Evolutionary conservation across 2,888 invertebrate genomes (phyloP), one percentile per base, ranked within the genome.

Genomic region (Drosophila bunnanda): DNA sequence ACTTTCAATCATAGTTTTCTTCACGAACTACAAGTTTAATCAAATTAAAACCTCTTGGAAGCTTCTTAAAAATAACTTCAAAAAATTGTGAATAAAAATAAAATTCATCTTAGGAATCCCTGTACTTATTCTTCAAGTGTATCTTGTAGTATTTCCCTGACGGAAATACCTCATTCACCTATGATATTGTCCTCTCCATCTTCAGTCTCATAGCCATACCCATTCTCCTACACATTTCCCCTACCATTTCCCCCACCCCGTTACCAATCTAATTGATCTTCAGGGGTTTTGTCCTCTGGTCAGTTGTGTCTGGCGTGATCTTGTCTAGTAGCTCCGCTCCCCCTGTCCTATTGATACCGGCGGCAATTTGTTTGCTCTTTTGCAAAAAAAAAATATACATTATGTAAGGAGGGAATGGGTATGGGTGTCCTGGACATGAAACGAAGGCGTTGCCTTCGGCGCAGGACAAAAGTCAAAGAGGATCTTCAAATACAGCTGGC

Each of bases 111-210:
- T 5, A 25, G 6, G 20, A 28, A 36, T 2, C 13, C 4, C 17
- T 0, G 7, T 12, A 17, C 12, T 3, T 17, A 20, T 69, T 76
- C 76, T 69, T 54, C 58, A 70, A 73, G 80, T 46, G 30, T 30
- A 62, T 8, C 20, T n/a, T 25, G 20, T 41, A 15, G 64, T 76
- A 76, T 67, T 70, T 69, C 54, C 38, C 67, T 58, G 74, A 50
- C 83, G 84, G 84, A 84, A 87, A 73, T 84, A 64, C 77, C 76
- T 76, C 73, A 74, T 80, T 79, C 79, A 78, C 62, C 61, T 60
- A 48, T 34, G 28, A 12, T 43, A 57, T 62, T 70, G 62, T 22
- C 15, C 48, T 20, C 50, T 32, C 32, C 30, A 30, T 13, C 30
- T 48, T 5, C 28, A 46, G 46, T 10, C n/a, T 28, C 9, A 44